These are phyloP conservation scores for Choloepus hoffmanni DNA, from an alignment of 2,113 vertebrate species.

Conservation along the genomic window DNA sequence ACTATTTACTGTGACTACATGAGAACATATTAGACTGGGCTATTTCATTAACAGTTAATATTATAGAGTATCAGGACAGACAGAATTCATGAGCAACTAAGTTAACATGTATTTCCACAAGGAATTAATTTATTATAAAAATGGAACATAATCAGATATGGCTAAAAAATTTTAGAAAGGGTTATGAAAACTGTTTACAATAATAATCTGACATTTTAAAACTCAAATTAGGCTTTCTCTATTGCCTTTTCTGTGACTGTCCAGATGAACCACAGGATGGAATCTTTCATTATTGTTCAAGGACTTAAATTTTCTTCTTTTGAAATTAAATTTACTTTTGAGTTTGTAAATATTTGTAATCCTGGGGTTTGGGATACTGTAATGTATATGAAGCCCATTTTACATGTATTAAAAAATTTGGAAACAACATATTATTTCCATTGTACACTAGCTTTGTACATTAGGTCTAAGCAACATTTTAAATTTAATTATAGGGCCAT, in stretches of 20 bases:
- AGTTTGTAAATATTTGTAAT: constrained; percentile 52
- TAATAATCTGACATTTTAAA: constrained; percentile 23
- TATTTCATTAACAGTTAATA: constrained; percentile 43
- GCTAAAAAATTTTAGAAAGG: constrained; percentile 14
- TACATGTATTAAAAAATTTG: constrained; percentile 16
- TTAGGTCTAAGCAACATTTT: constrained; percentile 23
- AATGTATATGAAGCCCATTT: constrained; percentile 17
- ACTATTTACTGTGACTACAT: neutral
- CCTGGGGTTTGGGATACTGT: neutral
- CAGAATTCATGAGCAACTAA: constrained; percentile 45
- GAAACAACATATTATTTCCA: constrained; percentile 22
- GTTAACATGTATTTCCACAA: constrained; percentile 24
- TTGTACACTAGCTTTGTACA: constrained; percentile 6
- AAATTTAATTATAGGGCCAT: constrained; percentile 28
- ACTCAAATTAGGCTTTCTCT: constrained; percentile 17
- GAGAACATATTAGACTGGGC: neutral
- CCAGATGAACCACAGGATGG: neutral
- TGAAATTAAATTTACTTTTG: constrained; percentile 55
- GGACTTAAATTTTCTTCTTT: constrained; percentile 22
- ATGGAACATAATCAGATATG: neutral
- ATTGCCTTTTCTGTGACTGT: neutral
- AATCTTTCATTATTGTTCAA: constrained; percentile 49
- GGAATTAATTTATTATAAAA: constrained; percentile 32
- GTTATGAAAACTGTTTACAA: constrained; percentile 43
- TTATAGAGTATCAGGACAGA: constrained; percentile 6